Percentiles rank a stretch among this genome's conserved stretches.
phyloP scores from a whole-genome alignment of 53 echinoderm and acorn worm genomes.

The Crossaster papposus region DNA sequence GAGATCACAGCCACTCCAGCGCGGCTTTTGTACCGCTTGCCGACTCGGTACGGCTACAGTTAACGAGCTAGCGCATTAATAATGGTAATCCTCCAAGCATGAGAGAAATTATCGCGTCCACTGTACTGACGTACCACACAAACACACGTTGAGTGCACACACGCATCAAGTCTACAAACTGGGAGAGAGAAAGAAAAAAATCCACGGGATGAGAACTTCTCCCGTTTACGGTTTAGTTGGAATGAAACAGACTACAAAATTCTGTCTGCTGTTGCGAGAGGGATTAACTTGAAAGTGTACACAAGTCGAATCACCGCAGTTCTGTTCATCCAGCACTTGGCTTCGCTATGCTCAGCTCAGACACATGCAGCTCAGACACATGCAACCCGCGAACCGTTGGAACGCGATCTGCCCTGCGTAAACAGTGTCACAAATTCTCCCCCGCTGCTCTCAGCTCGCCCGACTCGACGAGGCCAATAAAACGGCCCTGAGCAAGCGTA shows the following conservation, averaged over 20 bases:
- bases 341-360: no score
- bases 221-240: no score
- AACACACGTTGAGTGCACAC: neutral
- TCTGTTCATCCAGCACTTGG: neutral
- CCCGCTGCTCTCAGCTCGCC: conserved; percentile 8
- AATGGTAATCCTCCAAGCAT: conserved; percentile 49
- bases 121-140: conserved; percentile 16
- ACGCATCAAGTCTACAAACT: neutral
- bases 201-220: neutral
- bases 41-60: conserved; percentile 46
- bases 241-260: neutral
- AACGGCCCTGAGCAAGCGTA: conserved; percentile 47
- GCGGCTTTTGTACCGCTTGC: conserved; percentile 51
- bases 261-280: neutral
- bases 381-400: conserved; percentile 35
- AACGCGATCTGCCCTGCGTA: conserved; percentile 48
- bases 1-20: conserved; percentile 41
- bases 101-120: conserved; percentile 48
- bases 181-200: no score
- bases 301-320: conserved; percentile 30
- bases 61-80: conserved; percentile 65
- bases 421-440: conserved; percentile 53
- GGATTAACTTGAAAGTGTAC: conserved; percentile 36
- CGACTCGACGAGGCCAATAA: conserved; percentile 38
- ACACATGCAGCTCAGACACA: conserved; percentile 34